phyloP scores from a whole-genome alignment of 2,113 vertebrate genomes.

The Apistogramma diplotaenia region DNA sequence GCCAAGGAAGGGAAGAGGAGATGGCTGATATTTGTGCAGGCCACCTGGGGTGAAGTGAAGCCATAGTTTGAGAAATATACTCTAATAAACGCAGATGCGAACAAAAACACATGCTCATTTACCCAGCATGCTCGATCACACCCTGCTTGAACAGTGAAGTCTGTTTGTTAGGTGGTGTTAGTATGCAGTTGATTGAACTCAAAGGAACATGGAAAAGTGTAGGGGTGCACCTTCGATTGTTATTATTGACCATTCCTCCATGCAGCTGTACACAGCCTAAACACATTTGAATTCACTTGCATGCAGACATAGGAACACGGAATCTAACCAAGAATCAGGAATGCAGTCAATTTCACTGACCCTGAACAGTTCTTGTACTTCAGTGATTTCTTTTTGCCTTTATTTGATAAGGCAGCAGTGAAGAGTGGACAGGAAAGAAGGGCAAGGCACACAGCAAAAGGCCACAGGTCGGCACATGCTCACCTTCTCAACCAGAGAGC shows the following conservation, averaged over 20 bases:
- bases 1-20: conserved; percentile 34
- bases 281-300: conserved; percentile 41
- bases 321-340: not conserved
- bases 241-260: conserved; percentile 72
- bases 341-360: not conserved
- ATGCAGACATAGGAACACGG: not conserved
- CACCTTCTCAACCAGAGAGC: too few species aligned
- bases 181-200: conserved; percentile 65
- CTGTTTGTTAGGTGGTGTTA: conserved; percentile 66
- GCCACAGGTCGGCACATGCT: too few species aligned
- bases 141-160: conserved; percentile 29
- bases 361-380: not conserved
- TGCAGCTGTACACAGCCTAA: conserved; percentile 48
- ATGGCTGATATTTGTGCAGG: conserved; percentile 22
- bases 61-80: conserved; percentile 44
- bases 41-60: conserved; percentile 59
- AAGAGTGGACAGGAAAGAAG: not conserved
- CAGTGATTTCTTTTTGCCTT: not conserved
- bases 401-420: not conserved
- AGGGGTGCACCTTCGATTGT: conserved; percentile 59
- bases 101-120: conserved; percentile 21
- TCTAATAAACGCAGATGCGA: conserved; percentile 45
- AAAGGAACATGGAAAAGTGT: conserved; percentile 51
- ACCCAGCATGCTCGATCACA: not conserved
- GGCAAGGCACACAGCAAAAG: too few species aligned